Conservation (phyloP, 1,140 invertebrate genomes). For the Drosophila repleta region DNA sequence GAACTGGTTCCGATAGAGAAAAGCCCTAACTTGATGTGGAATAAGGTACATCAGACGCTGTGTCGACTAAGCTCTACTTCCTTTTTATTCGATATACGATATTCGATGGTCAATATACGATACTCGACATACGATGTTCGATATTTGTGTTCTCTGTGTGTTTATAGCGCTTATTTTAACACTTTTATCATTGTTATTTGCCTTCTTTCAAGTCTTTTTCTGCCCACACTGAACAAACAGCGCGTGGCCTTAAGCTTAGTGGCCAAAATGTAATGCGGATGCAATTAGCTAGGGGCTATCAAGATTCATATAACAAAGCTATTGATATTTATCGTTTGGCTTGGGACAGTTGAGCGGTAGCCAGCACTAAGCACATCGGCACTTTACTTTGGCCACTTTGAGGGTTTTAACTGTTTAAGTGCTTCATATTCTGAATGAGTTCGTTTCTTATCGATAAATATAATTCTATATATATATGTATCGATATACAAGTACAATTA, state of each 20-base stretch:
- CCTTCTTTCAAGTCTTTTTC: slow-evolving; percentile 28
- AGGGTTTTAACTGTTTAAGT: slow-evolving; percentile 30
- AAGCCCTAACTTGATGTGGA: slow-evolving; percentile 8
- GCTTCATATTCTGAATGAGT: slow-evolving; percentile 80
- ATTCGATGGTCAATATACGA: not conserved
- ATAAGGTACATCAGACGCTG: not conserved
- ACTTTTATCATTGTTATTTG: slow-evolving; percentile 15
- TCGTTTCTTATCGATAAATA: slow-evolving; percentile 50
- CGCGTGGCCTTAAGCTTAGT: slow-evolving; percentile 70
- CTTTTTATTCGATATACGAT: not conserved
- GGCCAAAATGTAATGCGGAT: slow-evolving; percentile 55
- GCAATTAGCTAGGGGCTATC: slow-evolving; percentile 30
- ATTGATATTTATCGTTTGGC: not conserved
- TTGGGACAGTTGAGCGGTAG: slow-evolving; percentile 18
- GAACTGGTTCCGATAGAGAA: not conserved
- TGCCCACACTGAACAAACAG: slow-evolving; percentile 80
- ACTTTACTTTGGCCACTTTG: slow-evolving; percentile 57
- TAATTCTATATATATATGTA: slow-evolving; percentile 36
- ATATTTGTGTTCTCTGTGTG: slow-evolving; percentile 7
- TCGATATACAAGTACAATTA: slow-evolving; percentile 50
- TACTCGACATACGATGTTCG: not conserved
- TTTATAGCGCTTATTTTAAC: slow-evolving; percentile 9
- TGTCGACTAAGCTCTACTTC: too few species aligned
- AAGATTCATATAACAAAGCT: not conserved
- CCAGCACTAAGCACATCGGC: slow-evolving; percentile 41